These are phyloP conservation scores for Atrichornis clamosus DNA, from an alignment of 2,113 vertebrate genomes.

Conservation along the genomic window DNA sequence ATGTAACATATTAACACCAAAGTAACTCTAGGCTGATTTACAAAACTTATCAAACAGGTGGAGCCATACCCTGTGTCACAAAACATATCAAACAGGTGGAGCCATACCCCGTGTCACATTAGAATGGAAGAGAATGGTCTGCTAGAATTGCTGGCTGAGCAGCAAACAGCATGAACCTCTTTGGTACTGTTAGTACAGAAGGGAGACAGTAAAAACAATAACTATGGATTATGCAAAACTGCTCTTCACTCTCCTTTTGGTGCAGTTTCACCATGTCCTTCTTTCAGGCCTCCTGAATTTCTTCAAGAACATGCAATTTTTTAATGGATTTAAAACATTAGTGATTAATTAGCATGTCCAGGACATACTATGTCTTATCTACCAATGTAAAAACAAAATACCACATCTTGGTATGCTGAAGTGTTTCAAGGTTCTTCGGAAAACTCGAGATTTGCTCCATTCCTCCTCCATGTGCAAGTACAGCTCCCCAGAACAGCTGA, in stretches of 20 bases:
- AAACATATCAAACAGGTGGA: not conserved
- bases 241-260: not conserved
- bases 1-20: not conserved
- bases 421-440: not conserved
- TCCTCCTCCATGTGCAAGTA: not conserved
- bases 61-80: not conserved
- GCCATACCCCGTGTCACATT: accelerated
- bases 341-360: accelerated
- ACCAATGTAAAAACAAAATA: not conserved
- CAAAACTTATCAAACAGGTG: not conserved
- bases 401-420: not conserved
- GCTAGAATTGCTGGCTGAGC: not conserved
- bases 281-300: not conserved
- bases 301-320: accelerated
- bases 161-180: not conserved
- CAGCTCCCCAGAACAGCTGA: not conserved
- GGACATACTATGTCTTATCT: not conserved
- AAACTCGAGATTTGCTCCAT: not conserved
- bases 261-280: not conserved
- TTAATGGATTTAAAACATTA: not conserved
- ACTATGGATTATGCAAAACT: not conserved
- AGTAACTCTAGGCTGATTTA: not conserved
- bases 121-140: accelerated
- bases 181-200: not conserved
- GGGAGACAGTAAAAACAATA: not conserved